Evolutionary conservation across 1,140 invertebrate species (phyloP).

Genomic region (Drosophila hydei): DNA sequence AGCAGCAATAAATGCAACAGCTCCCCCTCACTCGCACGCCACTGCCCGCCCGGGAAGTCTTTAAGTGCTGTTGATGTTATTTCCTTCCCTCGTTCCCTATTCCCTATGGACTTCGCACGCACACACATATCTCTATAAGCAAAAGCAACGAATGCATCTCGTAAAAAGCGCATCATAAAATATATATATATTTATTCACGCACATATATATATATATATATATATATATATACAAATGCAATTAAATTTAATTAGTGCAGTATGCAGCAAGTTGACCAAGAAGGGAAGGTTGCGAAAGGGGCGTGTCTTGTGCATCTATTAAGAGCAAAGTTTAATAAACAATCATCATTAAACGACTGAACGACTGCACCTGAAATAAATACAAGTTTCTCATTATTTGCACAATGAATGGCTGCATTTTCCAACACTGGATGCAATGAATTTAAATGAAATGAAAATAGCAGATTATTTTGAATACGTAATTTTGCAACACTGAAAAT

Average conservation of each 20-base stretch:
- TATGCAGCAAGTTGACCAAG: conserved; percentile 1
- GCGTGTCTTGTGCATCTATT: no score
- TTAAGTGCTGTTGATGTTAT: conserved; percentile 12
- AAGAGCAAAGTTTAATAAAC: no score
- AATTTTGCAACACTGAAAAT: no score
- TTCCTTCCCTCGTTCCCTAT: neutral
- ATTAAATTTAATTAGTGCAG: conserved; percentile 74
- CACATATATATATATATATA: neutral
- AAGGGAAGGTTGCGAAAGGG: no score
- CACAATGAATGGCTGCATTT: neutral
- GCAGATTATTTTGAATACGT: no score
- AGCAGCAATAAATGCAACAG: conserved; percentile 32
- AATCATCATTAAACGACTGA: no score
- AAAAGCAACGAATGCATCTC: conserved; percentile 13
- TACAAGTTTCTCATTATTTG: no score
- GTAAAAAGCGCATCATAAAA: conserved; percentile 11
- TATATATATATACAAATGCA: conserved; percentile 13
- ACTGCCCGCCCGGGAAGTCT: neutral
- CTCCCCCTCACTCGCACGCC: neutral
- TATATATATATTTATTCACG: neutral
- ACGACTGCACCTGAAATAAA: no score
- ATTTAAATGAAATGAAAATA: no score
- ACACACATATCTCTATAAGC: neutral
- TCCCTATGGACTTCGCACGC: conserved; percentile 4
- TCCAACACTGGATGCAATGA: neutral